Evolutionary conservation across 2,888 invertebrate species (phyloP).

Genomic region (Melitaea athalia): DNA sequence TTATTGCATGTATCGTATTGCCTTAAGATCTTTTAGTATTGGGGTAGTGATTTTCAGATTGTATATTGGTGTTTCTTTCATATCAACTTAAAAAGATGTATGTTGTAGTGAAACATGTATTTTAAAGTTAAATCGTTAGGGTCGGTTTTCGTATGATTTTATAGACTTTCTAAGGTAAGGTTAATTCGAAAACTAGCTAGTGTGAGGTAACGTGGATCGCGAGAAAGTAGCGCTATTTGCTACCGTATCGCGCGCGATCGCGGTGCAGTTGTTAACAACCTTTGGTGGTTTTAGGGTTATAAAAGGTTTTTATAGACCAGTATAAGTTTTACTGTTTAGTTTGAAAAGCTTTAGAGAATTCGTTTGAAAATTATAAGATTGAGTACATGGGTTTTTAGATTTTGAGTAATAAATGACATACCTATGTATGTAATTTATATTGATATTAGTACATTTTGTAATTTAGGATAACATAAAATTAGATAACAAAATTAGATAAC

Average conservation of each 20-base stretch:
- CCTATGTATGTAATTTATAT: too few relatives aligned
- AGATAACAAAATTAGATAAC: too few relatives aligned
- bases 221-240: conserved; percentile 79
- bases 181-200: conserved; percentile 58
- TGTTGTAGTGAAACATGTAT: conserved; percentile 29
- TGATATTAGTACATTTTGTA: too few relatives aligned
- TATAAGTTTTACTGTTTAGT: too few relatives aligned
- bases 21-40: conserved; percentile 52
- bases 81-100: conserved; percentile 45
- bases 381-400: too few relatives aligned
- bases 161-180: conserved; percentile 41
- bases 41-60: conserved; percentile 61
- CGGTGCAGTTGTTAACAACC: conserved; percentile 55
- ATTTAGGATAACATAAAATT: too few relatives aligned
- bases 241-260: conserved; percentile 81
- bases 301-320: background rate
- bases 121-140: conserved; percentile 34
- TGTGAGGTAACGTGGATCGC: conserved; percentile 77
- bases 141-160: conserved; percentile 42
- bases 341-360: too few relatives aligned
- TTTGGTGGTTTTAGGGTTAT: conserved; percentile 37
- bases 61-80: conserved; percentile 48
- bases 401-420: too few relatives aligned
- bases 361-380: too few relatives aligned
- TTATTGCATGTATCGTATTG: conserved; percentile 37